Base-by-base conservation (phyloP, 1,140 invertebrate species). In the Chrysomallon squamiferum region DNA sequence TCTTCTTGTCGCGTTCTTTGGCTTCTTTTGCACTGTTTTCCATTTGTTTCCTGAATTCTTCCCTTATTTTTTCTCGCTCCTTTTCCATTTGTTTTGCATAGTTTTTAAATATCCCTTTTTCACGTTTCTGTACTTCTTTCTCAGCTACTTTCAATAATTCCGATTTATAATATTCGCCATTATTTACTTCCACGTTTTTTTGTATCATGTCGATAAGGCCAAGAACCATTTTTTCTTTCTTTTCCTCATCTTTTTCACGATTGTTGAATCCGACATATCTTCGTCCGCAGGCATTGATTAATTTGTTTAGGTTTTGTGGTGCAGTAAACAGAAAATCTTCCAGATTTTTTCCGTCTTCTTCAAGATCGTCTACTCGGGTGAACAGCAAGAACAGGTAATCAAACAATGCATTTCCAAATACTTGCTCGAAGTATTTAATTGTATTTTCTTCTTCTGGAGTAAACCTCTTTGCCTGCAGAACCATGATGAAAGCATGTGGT, bases 401-500 rank as follows among this genome's bases (percentile, higher is more conserved):
- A 6, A 13, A 27, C 20, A 57, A 9, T 13, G 3, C 32, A n/a
- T 64, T 33, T 49, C 52, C 62, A 20, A 64, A 61, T 4, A 66
- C 43, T 22, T 30, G n/a, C 7, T 54, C 3, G 32, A 66, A 7
- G 11, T 60, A 5, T 15, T 61, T 35, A 45, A 66, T 18, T 18
- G 58, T 13, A 20, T 61, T 45, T 30, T 11, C 22, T 35, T 66
- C 63, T 32, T 69, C 58, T 11, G 49, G 52, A 1, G 68, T 69
- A 41, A 65, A 66, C 2, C 67, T 27, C 13, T 65, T 52, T 27
- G 65, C 41, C 13, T 49, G n/a, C 0, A 72, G 33, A 15, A 63
- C 61, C 30, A 72, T 41, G 30, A 73, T n/a, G 29, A 72, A 29
- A 47, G 62, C 66, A 52, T 72, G 67, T n/a, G 71, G 71, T 13